Conservation (phyloP, 2,797 vertebrate genomes). For the Prunella strophiata region DNA sequence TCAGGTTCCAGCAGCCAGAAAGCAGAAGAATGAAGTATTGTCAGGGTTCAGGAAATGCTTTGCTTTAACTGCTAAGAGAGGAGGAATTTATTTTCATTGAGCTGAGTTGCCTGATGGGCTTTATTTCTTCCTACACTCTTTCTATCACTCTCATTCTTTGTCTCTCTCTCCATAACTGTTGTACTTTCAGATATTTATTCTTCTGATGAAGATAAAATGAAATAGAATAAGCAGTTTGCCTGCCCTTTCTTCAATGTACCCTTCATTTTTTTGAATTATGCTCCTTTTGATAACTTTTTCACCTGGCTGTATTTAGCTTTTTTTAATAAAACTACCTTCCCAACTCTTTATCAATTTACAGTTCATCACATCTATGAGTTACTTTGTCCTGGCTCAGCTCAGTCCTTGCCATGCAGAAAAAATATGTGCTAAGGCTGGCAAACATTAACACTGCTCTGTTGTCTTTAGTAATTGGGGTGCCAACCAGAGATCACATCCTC, state of each 20-base stretch:
- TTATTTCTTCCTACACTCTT: constrained; percentile 35
- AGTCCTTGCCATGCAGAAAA: neutral
- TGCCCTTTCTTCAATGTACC: neutral
- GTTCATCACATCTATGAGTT: neutral
- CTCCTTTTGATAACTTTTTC: neutral
- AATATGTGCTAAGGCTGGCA: neutral
- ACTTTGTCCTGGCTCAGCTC: neutral
- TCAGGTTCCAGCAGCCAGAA: neutral
- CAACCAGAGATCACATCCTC: neutral
- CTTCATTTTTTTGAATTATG: neutral
- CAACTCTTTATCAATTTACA: neutral
- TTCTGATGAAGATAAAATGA: constrained; percentile 11
- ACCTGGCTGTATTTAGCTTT: neutral
- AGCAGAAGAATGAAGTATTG: neutral
- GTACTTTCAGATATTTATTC: neutral
- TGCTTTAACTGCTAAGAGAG: neutral
- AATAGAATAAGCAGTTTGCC: neutral
- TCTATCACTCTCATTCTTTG: neutral
- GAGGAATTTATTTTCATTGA: constrained; percentile 20
- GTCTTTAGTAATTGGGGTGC: neutral
- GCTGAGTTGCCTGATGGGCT: neutral
- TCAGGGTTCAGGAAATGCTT: constrained; percentile 25
- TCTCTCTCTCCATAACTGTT: neutral
- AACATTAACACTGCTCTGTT: neutral
- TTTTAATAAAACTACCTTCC: neutral